phyloP scores from a whole-genome alignment of 2,797 vertebrate species.

The Danio kyathit region DNA sequence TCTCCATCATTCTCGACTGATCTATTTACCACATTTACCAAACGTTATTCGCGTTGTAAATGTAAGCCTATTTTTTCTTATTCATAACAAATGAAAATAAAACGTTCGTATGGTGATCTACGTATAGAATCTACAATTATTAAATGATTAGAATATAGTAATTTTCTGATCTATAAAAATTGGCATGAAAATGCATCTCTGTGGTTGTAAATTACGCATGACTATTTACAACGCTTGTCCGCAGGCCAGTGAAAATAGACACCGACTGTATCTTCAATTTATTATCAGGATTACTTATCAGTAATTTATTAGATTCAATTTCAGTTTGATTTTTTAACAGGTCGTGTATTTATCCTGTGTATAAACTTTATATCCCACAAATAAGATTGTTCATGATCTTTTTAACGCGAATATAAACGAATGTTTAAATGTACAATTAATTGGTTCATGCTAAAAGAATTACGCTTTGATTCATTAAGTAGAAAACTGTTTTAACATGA shows the following conservation, averaged over 20 bases:
- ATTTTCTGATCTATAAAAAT: neutral
- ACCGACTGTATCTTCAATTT: neutral
- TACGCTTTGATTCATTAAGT: neutral
- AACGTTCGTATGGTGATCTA: neutral
- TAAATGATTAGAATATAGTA: neutral
- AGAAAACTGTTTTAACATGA: neutral
- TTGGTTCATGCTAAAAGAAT: neutral
- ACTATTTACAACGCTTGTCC: constrained; percentile 13
- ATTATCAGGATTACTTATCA: too few relatives aligned
- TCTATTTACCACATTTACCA: neutral
- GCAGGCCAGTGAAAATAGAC: constrained; percentile 23
- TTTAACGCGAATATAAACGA: too few relatives aligned
- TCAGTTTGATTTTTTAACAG: too few relatives aligned
- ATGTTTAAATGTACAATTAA: too few relatives aligned
- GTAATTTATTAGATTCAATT: neutral
- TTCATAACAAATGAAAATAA: neutral
- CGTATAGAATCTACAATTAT: neutral
- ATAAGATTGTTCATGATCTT: too few relatives aligned
- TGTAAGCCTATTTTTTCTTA: neutral
- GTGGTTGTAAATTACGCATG: constrained; percentile 28
- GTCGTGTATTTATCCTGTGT: too few relatives aligned
- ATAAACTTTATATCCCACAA: too few relatives aligned
- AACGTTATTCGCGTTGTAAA: neutral
- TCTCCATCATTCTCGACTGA: neutral
- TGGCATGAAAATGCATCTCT: constrained; percentile 19